These are phyloP conservation scores for Drosophila elegans DNA, from an alignment of 1,140 invertebrate genomes.

Conservation along the genomic window DNA sequence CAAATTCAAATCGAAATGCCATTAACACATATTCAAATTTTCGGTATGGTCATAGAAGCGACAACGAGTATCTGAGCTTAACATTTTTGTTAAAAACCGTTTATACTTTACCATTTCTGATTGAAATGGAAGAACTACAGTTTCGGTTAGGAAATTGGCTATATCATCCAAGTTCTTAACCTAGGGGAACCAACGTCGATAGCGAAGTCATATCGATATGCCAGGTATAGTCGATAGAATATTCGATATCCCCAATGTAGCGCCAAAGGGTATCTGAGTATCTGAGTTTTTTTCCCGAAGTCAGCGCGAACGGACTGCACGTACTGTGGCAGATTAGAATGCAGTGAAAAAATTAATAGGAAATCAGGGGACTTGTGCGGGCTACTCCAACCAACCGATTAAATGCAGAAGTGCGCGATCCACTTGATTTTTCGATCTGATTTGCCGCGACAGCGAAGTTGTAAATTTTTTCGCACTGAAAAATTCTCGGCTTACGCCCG, in stretches of 20 bases:
- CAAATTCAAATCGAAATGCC: too few relatives aligned
- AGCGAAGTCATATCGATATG: too few relatives aligned
- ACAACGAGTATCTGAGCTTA: too few relatives aligned
- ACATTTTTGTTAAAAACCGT: too few relatives aligned
- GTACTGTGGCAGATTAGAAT: conserved; percentile 13
- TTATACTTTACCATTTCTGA: too few relatives aligned
- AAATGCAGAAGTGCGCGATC: conserved; percentile 14
- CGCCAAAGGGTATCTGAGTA: conserved; percentile 5
- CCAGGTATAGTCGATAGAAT: too few relatives aligned
- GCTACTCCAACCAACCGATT: conserved; percentile 4
- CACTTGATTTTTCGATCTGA: conserved; percentile 1
- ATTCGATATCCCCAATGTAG: background rate
- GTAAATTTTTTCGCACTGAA: conserved; percentile 28
- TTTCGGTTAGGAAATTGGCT: too few relatives aligned
- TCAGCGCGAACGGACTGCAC: conserved; percentile 15
- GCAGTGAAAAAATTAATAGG: conserved; percentile 30
- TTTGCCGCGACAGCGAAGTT: conserved; percentile 1
- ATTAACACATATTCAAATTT: too few relatives aligned
- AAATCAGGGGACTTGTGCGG: conserved; percentile 24
- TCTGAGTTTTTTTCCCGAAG: conserved; percentile 10
- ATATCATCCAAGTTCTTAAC: too few relatives aligned
- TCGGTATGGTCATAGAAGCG: too few relatives aligned
- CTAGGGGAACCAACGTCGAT: too few relatives aligned
- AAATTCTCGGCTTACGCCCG: conserved; percentile 39
- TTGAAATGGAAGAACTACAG: too few relatives aligned